Evolutionary conservation across 2,113 vertebrate genomes (phyloP).

Genomic region (Cyanocitta stelleri): DNA sequence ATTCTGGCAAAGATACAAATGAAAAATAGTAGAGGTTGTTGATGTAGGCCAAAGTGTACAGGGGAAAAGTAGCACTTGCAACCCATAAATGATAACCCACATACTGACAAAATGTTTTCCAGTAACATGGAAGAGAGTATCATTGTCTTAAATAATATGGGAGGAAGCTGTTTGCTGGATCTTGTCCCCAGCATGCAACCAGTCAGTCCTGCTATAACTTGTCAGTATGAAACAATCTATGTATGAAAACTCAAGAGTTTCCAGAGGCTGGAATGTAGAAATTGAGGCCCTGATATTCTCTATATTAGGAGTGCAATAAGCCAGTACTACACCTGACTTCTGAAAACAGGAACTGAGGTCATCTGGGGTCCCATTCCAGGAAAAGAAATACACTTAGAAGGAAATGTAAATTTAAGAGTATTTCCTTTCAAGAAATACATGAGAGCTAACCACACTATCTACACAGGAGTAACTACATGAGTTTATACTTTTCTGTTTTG

Average conservation of each 20-base stretch:
- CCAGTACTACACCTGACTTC: not conserved
- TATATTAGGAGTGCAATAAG: not conserved
- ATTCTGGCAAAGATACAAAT: not conserved
- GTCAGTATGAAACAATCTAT: not conserved
- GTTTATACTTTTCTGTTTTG: not conserved
- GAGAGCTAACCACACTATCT: not conserved
- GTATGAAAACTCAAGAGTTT: not conserved
- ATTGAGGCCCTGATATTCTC: not conserved
- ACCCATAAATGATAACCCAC: not conserved
- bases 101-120: not conserved
- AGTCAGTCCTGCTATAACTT: not conserved
- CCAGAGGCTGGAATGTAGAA: not conserved
- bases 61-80: not conserved
- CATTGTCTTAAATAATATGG: not conserved
- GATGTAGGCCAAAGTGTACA: not conserved
- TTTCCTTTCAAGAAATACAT: not conserved
- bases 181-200: not conserved
- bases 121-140: not conserved
- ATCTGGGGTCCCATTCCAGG: not conserved
- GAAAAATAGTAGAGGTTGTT: not conserved
- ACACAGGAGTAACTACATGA: not conserved
- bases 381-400: not conserved
- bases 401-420: not conserved
- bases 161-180: not conserved
- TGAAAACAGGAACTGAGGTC: not conserved